Percentiles rank a stretch among this genome's conserved stretches.
phyloP scores from a whole-genome alignment of 2,113 vertebrate genomes.

The Tichodroma muraria region DNA sequence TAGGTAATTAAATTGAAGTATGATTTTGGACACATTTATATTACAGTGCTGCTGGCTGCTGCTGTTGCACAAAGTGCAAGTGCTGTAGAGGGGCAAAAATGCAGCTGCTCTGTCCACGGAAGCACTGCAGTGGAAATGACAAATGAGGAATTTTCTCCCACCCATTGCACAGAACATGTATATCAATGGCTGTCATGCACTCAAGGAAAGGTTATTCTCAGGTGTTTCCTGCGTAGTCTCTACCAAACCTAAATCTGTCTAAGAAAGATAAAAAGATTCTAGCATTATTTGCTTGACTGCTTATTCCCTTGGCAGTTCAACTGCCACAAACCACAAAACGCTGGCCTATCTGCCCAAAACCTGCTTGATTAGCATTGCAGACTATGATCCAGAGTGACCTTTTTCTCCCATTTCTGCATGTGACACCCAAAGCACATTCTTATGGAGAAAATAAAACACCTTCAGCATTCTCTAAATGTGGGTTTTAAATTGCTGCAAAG shows the following conservation, averaged over 20 bases:
- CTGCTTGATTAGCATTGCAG: neutral
- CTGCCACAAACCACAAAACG: neutral
- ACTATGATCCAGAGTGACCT: neutral
- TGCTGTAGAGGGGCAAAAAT: neutral
- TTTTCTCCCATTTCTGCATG: neutral
- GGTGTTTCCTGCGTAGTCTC: neutral
- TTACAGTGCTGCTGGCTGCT: neutral
- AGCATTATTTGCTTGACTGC: neutral
- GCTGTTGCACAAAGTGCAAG: neutral
- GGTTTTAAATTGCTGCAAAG: neutral
- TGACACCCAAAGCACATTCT: neutral
- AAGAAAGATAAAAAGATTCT: neutral
- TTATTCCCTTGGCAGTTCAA: neutral
- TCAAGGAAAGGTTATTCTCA: neutral
- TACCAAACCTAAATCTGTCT: neutral
- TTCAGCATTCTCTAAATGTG: neutral
- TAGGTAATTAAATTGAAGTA: neutral
- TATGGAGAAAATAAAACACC: neutral
- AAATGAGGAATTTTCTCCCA: neutral
- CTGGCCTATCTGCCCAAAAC: neutral
- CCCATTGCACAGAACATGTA: neutral
- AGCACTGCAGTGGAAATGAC: neutral
- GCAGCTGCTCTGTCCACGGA: neutral
- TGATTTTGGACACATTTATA: neutral
- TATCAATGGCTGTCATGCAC: neutral